Evolutionary conservation across 1,140 invertebrate genomes (phyloP).

Genomic region (Monochamus saltuarius): DNA sequence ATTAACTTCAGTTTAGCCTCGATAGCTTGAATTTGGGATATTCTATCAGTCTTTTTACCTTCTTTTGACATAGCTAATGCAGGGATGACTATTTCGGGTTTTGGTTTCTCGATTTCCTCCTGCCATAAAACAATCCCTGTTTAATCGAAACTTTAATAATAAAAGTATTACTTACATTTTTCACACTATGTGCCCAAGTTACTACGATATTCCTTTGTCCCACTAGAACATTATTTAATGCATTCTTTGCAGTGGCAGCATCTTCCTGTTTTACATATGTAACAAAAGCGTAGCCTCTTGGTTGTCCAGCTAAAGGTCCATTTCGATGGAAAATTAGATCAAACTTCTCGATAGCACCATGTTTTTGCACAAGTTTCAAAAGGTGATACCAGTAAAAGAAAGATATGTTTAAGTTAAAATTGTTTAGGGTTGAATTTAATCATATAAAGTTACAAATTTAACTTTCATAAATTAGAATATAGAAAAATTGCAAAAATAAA

Average conservation of each 20-base stretch:
- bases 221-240: constrained; percentile 73
- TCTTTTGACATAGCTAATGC: constrained; percentile 72
- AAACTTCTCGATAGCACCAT: constrained; percentile 90
- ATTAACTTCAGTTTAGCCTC: constrained; percentile 83
- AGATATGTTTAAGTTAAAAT: constrained; percentile 42
- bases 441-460: neutral
- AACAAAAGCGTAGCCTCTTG: constrained; percentile 91
- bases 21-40: constrained; percentile 81
- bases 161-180: constrained; percentile 58
- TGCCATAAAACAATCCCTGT: constrained; percentile 47
- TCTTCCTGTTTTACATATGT: constrained; percentile 73
- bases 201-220: constrained; percentile 76
- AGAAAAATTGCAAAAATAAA: neutral
- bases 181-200: constrained; percentile 77
- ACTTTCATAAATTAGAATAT: neutral
- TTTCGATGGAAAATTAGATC: constrained; percentile 90
- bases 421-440: neutral
- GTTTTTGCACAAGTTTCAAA: constrained; percentile 90
- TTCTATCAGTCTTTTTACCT: constrained; percentile 68
- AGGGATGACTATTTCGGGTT: constrained; percentile 73
- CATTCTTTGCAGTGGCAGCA: constrained; percentile 65
- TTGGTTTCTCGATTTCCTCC: constrained; percentile 73
- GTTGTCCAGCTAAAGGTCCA: constrained; percentile 83
- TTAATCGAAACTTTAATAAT: neutral
- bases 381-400: constrained; percentile 82